Evolutionary conservation across 1,140 invertebrate species (phyloP).

Genomic region (Drosophila pachea): DNA sequence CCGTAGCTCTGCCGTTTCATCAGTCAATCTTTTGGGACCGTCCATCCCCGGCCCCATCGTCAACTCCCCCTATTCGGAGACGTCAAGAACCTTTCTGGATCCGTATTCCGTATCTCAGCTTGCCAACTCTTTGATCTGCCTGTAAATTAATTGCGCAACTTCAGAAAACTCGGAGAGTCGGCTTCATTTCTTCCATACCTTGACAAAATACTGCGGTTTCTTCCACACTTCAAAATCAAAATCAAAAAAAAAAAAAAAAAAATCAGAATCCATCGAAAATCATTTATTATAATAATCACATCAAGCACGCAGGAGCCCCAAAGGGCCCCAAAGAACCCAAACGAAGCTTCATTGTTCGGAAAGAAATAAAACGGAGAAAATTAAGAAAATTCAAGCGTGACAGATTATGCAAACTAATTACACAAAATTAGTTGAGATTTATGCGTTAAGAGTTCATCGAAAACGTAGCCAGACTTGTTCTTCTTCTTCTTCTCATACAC

Average conservation of each 20-base stretch:
- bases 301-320: conserved; percentile 36
- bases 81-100: too few relatives aligned
- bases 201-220: conserved; percentile 59
- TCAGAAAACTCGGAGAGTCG: conserved; percentile 28
- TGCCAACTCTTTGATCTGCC: conserved; percentile 45
- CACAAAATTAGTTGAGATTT: conserved; percentile 76
- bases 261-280: conserved; percentile 64
- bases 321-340: conserved; percentile 40
- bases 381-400: conserved; percentile 56
- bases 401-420: conserved; percentile 78
- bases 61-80: too few relatives aligned
- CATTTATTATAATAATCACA: conserved; percentile 63
- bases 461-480: conserved; percentile 8
- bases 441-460: conserved; percentile 47
- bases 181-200: conserved; percentile 8
- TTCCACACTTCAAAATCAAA: conserved; percentile 57
- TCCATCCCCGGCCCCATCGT: too few relatives aligned
- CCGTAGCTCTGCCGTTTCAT: too few relatives aligned
- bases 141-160: conserved; percentile 57
- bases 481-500: too few relatives aligned
- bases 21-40: too few relatives aligned
- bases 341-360: conserved; percentile 54
- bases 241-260: conserved; percentile 61
- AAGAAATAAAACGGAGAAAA: conserved; percentile 28
- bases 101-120: conserved; percentile 17